Base-by-base conservation (phyloP, 2,888 invertebrate genomes). In the Diarsia dahlii region DNA sequence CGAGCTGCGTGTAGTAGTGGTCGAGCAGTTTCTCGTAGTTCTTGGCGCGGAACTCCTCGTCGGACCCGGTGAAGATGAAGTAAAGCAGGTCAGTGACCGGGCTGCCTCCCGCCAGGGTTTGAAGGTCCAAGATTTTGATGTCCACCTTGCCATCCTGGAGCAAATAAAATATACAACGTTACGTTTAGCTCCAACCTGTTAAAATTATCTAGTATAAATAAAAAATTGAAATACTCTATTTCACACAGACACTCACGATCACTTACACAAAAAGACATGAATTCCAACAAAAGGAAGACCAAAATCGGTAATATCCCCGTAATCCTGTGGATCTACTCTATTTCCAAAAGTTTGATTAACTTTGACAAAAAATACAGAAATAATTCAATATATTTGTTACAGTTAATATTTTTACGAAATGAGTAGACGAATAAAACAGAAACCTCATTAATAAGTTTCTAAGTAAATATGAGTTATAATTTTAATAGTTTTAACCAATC, bases 61-160 rank as follows among this genome's bases (percentile, higher is more conserved):
- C 62, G 2, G 62, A 20, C 20, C 62, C 62, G 20, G 62, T 62
- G 20, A 62, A 20, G 20, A 62, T 62, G n/a, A 62, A 62, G 39
- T 62, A 62, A 20, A 62, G 10, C n/a, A 62, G 2, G 20, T 62
- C 62, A 6, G 0, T 0, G 0, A 3, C 39, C 1, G 39, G 62
- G 18, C 62, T 62, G 12, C 62, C 62, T 62, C 20, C 20, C 5
- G 10, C 10, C 12, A 62, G 39, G 20, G 62, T 62, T 88, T 95
- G 95, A 71, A 92, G 93, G 84, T 95, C 95, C n/a, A 95, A 89
- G 0, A 91, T 82, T 13, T 91, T 88, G n/a, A 92, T 80, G 10
- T 91, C 80, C 3, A 92, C 54, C 1, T 71, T 78, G 3, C 90
- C 91, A 9, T 90, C 89, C 94, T 94, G 91, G 9, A 91, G 91